These are phyloP conservation scores for Cyanocitta stelleri DNA, from an alignment of 2,113 vertebrate genomes.

Conservation along the genomic window DNA sequence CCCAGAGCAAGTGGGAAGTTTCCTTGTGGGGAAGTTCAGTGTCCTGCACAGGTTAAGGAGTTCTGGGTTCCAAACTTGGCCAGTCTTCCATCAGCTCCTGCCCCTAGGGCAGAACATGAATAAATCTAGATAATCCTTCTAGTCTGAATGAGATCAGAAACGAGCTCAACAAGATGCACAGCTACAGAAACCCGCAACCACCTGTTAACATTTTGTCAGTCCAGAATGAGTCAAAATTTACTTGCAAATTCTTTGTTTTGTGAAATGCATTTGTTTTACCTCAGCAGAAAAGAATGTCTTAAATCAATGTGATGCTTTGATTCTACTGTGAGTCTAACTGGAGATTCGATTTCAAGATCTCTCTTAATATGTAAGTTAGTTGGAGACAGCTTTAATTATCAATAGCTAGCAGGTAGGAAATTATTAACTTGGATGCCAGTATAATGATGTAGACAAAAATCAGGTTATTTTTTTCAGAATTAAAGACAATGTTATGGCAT, in stretches of 20 bases:
- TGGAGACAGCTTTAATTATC: background rate
- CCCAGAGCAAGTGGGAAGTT: background rate
- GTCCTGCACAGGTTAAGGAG: background rate
- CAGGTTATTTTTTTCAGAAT: background rate
- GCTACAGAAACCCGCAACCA: background rate
- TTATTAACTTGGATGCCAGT: background rate
- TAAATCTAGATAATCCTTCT: background rate
- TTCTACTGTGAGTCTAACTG: background rate
- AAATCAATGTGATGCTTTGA: background rate
- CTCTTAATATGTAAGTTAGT: background rate
- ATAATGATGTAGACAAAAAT: background rate
- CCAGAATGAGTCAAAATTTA: background rate
- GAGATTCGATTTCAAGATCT: background rate
- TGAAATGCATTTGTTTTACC: background rate
- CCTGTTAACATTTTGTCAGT: background rate
- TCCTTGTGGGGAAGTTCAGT: fast-evolving
- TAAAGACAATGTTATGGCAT: background rate
- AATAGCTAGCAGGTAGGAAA: background rate
- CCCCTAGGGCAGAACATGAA: background rate
- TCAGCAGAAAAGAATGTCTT: background rate
- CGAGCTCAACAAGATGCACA: background rate
- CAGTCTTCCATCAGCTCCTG: background rate
- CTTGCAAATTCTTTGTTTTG: background rate
- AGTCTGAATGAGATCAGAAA: background rate
- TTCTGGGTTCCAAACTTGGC: background rate